Conservation (phyloP, 64 coral and sea anemone genomes). For the Porites australiensis region DNA sequence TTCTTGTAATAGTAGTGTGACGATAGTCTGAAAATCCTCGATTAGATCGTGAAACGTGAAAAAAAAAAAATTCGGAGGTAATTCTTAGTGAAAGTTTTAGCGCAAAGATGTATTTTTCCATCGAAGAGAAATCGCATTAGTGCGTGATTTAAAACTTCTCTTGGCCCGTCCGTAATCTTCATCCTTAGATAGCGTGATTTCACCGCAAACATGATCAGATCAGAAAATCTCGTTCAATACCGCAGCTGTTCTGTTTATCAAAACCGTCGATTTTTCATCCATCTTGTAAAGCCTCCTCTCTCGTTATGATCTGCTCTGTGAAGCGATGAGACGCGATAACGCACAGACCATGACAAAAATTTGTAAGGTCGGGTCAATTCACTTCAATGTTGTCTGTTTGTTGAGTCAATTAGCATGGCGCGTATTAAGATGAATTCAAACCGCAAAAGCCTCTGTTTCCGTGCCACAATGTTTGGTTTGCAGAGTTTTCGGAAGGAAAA, state of each 20-base stretch:
- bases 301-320: not conserved
- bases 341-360: not conserved
- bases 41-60: not conserved
- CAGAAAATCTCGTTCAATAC: not conserved
- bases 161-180: too few relatives aligned
- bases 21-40: not conserved
- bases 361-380: not conserved
- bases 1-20: not conserved
- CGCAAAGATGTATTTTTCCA: too few relatives aligned
- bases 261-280: not conserved
- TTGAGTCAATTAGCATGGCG: not conserved
- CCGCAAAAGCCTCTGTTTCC: not conserved
- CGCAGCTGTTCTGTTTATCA: not conserved
- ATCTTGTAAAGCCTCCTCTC: not conserved
- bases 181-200: not conserved
- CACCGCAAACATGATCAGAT: not conserved
- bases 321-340: not conserved
- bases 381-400: not conserved
- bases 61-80: not conserved
- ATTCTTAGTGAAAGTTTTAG: not conserved
- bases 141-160: too few relatives aligned
- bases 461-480: conserved; percentile 33
- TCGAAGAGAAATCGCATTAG: too few relatives aligned
- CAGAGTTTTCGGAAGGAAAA: not conserved
- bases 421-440: not conserved